A percentile compares a stretch with the other conserved stretches of the same genome.
These are phyloP conservation scores for Baccha elongata DNA, from an alignment of 2,888 invertebrate species.

Conservation along the genomic window DNA sequence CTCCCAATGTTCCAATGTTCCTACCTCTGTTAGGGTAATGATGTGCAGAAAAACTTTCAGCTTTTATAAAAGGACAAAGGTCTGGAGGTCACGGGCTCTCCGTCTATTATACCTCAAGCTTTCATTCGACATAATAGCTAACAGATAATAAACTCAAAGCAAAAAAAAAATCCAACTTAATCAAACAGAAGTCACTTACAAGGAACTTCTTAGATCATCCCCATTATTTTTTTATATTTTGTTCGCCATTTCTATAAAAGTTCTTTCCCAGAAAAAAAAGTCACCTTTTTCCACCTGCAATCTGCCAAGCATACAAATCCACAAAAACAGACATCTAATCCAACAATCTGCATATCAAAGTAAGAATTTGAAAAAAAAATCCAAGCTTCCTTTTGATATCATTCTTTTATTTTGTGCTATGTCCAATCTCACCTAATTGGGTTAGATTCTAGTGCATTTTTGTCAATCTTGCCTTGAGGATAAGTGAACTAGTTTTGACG, in stretches of 20 bases:
- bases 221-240: background rate
- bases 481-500: constrained; percentile 42
- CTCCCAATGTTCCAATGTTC: no score
- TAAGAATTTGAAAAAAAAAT: constrained; percentile 2
- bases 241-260: background rate
- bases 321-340: constrained; percentile 28
- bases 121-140: no score
- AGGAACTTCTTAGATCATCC: background rate
- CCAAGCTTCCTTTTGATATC: constrained; percentile 22
- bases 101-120: no score
- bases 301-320: constrained; percentile 24
- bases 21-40: no score
- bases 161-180: background rate
- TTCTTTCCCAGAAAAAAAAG: constrained; percentile 1
- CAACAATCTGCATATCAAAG: constrained; percentile 42
- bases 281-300: constrained; percentile 12
- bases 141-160: background rate
- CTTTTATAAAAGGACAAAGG: no score
- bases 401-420: background rate
- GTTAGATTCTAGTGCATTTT: constrained; percentile 1
- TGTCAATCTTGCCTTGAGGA: constrained; percentile 11
- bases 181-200: background rate
- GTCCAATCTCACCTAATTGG: constrained; percentile 41
- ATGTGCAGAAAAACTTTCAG: no score
- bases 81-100: no score